Evolutionary conservation across 2,888 invertebrate species (phyloP), one percentile per base, ranked within the genome.

Genomic region (Brachylomia viminalis): DNA sequence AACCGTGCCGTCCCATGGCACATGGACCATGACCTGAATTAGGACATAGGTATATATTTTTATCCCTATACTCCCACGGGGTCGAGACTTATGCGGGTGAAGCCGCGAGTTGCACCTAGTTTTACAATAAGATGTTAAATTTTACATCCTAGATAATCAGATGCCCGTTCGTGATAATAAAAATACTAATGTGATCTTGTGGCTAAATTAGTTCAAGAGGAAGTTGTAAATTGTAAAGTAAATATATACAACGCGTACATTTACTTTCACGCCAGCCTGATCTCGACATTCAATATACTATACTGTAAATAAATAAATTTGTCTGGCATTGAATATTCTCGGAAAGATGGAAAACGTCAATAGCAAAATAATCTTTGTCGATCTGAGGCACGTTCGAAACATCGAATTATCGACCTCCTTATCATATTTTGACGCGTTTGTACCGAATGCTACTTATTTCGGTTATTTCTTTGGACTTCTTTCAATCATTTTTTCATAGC

Each of bases 201-300:
- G 64, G 73, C 62, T 58, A 79, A 38, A 84, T 72, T 23, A 59
- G 74, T 71, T 78, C 79, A 69, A 75, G 72, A 79, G 86, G 86
- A 89, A 87, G 82, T 83, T 82, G 73, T 88, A 86, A 86, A 88
- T 61, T 75, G 69, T 72, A 73, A 82, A 82, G 71, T 83, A 84
- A 89, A 86, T 87, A 86, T 82, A 88, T 82, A 79, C 75, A 80
- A 49, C 66, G 62, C 72, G 66, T 66, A 72, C 74, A 74, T 79
- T 75, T 58, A 79, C 77, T 77, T 76, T 82, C 66, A 70, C 74
- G 68, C 67, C 71, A 71, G 75, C 76, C 72, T 84, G 76, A 77
- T 78, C 75, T 77, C 78, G 84, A 77, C 87, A 75, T 83, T 77
- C 74, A 81, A 84, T 86, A 82, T 65, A 84, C 73, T 80, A 74